phyloP scores from a whole-genome alignment of 2,113 vertebrate genomes.

The Craseonycteris thonglongyai region DNA sequence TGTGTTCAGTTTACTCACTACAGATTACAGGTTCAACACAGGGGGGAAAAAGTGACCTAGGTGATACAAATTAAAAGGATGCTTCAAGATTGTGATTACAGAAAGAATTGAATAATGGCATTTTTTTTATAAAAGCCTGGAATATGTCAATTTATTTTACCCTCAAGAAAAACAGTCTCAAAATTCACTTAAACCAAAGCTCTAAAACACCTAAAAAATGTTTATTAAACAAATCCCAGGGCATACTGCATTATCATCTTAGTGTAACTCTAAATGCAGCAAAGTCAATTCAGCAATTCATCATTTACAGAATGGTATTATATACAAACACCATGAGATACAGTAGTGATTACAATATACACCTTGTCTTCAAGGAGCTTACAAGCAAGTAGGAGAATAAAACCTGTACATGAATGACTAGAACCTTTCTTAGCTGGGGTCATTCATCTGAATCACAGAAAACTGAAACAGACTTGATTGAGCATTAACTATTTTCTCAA shows the following conservation, averaged over 20 bases:
- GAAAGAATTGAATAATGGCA: not conserved
- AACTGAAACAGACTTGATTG: not conserved
- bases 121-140: not conserved
- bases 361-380: slow-evolving; percentile 2
- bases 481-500: slow-evolving; percentile 12
- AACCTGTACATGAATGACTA: not conserved
- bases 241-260: not conserved
- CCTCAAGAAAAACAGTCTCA: not conserved
- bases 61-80: slow-evolving; percentile 6
- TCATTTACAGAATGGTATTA: not conserved
- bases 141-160: not conserved
- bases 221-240: slow-evolving; percentile 20
- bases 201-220: not conserved
- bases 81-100: not conserved
- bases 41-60: not conserved
- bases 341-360: not conserved
- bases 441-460: not conserved
- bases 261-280: not conserved
- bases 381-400: not conserved
- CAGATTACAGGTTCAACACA: not conserved
- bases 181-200: not conserved
- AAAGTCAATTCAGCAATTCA: not conserved
- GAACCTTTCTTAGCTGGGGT: not conserved
- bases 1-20: slow-evolving; percentile 34
- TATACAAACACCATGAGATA: not conserved